Conservation (phyloP, 2,113 vertebrate species). For the Hemiscyllium ocellatum region DNA sequence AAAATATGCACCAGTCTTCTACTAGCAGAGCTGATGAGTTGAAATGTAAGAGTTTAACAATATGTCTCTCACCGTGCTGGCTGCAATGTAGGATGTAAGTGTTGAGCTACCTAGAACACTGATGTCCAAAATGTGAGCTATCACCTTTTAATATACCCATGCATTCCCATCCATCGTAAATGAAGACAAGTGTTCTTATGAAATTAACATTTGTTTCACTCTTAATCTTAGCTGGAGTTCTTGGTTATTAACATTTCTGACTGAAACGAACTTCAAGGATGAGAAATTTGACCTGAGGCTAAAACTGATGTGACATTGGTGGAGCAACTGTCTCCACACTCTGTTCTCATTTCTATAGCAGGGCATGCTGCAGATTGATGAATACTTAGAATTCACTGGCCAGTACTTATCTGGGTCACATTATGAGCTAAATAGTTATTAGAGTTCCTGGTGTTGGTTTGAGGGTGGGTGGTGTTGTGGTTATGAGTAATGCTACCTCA, state of each 20-base stretch:
- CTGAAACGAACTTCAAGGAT: neutral
- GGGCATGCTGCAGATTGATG: neutral
- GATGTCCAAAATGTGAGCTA: neutral
- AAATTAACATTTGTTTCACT: neutral
- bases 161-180: neutral
- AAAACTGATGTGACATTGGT: neutral
- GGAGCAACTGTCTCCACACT: neutral
- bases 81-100: neutral
- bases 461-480: neutral
- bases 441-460: neutral
- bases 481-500: neutral
- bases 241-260: neutral
- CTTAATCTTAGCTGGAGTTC: neutral
- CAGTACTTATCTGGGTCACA: neutral
- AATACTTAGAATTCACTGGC: neutral
- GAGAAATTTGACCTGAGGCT: neutral
- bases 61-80: neutral
- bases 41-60: neutral
- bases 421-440: neutral
- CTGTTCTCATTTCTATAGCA: neutral
- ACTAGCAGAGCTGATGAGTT: neutral
- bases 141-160: neutral
- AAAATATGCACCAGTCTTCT: neutral
- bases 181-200: neutral
- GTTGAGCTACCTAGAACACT: neutral